These are phyloP conservation scores for Diploptera punctata DNA, from an alignment of 2,888 invertebrate species.

Conservation along the genomic window DNA sequence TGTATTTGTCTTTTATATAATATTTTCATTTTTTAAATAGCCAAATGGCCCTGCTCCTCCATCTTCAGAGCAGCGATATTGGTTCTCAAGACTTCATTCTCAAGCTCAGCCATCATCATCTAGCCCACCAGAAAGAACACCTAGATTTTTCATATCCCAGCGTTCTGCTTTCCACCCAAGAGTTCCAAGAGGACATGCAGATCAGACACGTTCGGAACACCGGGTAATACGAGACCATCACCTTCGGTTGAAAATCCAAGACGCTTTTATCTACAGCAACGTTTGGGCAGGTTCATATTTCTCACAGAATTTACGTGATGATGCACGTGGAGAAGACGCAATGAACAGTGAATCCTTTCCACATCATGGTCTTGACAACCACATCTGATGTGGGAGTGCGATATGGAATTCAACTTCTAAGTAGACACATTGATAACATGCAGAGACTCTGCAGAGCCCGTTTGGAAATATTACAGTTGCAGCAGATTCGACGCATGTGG, in stretches of 20 bases:
- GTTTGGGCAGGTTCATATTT: background rate
- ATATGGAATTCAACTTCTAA: slow-evolving; percentile 50
- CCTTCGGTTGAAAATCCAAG: background rate
- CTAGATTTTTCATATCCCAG: slow-evolving; percentile 43
- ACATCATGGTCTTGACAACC: background rate
- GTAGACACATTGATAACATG: slow-evolving; percentile 53
- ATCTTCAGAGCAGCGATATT: background rate
- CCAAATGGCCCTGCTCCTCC: background rate
- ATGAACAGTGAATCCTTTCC: background rate
- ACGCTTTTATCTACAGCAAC: background rate
- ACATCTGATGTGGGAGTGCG: slow-evolving; percentile 46
- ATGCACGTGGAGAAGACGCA: background rate
- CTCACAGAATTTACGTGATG: background rate
- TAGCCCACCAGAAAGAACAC: slow-evolving; percentile 31
- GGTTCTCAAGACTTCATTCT: background rate
- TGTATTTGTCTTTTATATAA: no score
- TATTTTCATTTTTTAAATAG: background rate
- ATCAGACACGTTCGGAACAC: background rate
- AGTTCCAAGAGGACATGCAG: slow-evolving; percentile 9
- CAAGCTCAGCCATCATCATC: slow-evolving; percentile 11
- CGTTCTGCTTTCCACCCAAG: slow-evolving; percentile 53
- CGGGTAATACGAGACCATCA: background rate
- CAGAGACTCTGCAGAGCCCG: slow-evolving; percentile 52
- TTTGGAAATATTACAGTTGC: slow-evolving; percentile 56
- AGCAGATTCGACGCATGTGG: slow-evolving; percentile 68